Percentiles rank a stretch among this genome's conserved stretches.
phyloP scores from a whole-genome alignment of 1,140 invertebrate species.

The Lepidurus apus region DNA sequence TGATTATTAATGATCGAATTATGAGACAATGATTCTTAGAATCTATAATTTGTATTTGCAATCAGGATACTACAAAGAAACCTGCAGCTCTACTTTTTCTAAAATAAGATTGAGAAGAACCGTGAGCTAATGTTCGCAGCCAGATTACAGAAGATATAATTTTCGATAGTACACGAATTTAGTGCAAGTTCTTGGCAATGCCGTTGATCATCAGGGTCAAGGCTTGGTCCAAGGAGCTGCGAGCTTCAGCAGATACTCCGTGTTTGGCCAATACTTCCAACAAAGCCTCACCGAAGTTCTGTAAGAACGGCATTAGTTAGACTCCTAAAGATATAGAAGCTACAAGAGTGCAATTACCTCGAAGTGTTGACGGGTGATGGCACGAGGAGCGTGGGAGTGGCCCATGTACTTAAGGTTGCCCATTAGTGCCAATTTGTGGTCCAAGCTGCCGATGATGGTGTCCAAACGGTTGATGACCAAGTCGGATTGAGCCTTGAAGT shows the following conservation, averaged over 20 bases:
- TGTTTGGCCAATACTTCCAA: conserved; percentile 42
- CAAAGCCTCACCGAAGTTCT: conserved; percentile 48
- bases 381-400: conserved; percentile 54
- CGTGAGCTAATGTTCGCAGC: no score
- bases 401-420: conserved; percentile 58
- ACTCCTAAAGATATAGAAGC: conserved; percentile 27
- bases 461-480: neutral
- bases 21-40: no score
- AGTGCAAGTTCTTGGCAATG: conserved; percentile 22
- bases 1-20: no score
- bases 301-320: conserved; percentile 27
- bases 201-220: conserved; percentile 26
- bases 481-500: neutral
- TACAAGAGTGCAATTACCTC: conserved; percentile 45
- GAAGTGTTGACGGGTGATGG: conserved; percentile 50
- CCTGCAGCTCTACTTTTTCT: no score
- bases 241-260: conserved; percentile 23
- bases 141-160: no score
- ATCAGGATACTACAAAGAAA: no score
- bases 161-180: neutral
- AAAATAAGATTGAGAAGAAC: no score
- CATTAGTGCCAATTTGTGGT: conserved; percentile 56
- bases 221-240: neutral
- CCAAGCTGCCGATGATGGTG: conserved; percentile 41
- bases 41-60: no score